phyloP scores from a whole-genome alignment of 1,140 invertebrate genomes.

The Armadillidium nasatum region DNA sequence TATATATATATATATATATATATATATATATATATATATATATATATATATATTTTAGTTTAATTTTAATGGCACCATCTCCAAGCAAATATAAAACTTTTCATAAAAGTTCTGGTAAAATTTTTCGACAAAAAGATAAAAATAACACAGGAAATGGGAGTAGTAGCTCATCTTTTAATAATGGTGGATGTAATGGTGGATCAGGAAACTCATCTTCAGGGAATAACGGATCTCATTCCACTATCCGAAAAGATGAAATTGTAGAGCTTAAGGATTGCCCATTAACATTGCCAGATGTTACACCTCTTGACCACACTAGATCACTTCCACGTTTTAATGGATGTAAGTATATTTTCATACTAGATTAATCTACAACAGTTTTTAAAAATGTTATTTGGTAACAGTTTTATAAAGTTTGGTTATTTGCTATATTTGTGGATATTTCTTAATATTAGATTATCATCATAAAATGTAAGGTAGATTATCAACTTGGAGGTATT shows the following conservation, averaged over 20 bases:
- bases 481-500: no score
- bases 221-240: not conserved
- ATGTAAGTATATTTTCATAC: no score
- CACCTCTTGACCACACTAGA: not conserved
- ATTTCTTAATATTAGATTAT: no score
- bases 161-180: not conserved
- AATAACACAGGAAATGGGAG: not conserved
- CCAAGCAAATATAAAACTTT: slow-evolving; percentile 2
- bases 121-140: slow-evolving; percentile 1
- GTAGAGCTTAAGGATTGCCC: not conserved
- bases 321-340: not conserved
- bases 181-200: not conserved
- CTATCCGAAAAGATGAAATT: not conserved
- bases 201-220: not conserved
- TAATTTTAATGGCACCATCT: not conserved
- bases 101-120: not conserved
- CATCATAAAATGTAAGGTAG: no score
- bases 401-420: not conserved
- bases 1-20: no score
- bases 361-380: no score
- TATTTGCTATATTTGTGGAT: no score
- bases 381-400: not conserved
- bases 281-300: not conserved
- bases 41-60: no score
- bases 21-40: no score